Conservation (phyloP, 1,140 invertebrate genomes). For the Panulirus ornatus region DNA sequence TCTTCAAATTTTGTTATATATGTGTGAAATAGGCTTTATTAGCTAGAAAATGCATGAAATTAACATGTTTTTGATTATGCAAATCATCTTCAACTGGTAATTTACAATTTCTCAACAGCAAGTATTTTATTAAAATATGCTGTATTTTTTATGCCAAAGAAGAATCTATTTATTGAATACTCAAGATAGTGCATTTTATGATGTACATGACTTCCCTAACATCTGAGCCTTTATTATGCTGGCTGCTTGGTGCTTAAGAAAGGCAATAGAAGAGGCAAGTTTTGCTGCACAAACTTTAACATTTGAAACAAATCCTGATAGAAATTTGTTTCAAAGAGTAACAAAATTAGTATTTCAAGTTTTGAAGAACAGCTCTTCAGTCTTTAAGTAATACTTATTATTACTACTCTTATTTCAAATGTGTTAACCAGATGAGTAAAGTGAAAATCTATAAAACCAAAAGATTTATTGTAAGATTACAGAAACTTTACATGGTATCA, state of each 20-base stretch:
- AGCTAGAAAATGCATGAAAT: conserved; percentile 8
- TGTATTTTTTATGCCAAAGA: background rate
- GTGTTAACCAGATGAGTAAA: too few relatives aligned
- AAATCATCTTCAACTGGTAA: background rate
- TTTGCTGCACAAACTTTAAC: background rate
- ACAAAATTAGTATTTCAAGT: too few relatives aligned
- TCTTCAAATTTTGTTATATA: conserved; percentile 37
- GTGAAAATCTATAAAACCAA: too few relatives aligned
- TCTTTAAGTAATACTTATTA: too few relatives aligned
- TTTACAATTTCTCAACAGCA: background rate
- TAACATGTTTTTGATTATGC: background rate
- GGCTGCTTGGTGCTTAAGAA: conserved; percentile 11
- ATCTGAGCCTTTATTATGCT: background rate
- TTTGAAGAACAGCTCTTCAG: too few relatives aligned
- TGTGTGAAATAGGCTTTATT: background rate
- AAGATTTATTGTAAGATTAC: too few relatives aligned
- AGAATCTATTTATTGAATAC: background rate
- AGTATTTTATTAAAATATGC: background rate
- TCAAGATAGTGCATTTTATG: background rate
- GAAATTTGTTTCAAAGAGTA: background rate
- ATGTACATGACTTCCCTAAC: background rate
- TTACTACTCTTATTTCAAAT: too few relatives aligned
- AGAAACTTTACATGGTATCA: background rate
- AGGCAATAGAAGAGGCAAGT: too few relatives aligned
- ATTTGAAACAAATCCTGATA: background rate